These are phyloP conservation scores for Gallinago media DNA, from an alignment of 2,113 vertebrate species.

Conservation along the genomic window DNA sequence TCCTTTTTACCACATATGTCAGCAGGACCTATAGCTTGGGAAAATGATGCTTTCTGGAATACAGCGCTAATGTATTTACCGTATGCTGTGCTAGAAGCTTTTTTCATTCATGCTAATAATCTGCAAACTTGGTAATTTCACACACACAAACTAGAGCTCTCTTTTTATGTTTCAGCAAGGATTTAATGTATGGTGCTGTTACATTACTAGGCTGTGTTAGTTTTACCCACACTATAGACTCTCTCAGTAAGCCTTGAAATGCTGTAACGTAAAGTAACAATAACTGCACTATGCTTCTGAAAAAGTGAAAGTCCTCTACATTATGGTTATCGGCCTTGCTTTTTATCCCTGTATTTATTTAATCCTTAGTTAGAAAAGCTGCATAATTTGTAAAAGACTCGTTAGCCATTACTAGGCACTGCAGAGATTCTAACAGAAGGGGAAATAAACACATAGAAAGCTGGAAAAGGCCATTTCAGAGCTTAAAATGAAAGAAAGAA, in stretches of 20 bases:
- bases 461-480: background rate
- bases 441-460: background rate
- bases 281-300: background rate
- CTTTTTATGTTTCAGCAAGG: background rate
- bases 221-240: background rate
- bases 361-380: background rate
- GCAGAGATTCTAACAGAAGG: background rate
- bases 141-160: background rate
- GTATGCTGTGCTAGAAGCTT: background rate
- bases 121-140: constrained; percentile 42
- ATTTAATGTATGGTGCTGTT: background rate
- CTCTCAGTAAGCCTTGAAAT: background rate
- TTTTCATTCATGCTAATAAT: background rate
- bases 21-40: constrained; percentile 38
- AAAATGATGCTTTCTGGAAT: constrained; percentile 43
- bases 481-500: background rate
- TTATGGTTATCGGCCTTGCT: background rate
- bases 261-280: background rate
- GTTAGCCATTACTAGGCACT: background rate
- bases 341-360: background rate
- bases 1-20: constrained; percentile 39
- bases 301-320: background rate
- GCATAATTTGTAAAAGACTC: background rate
- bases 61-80: constrained; percentile 33
- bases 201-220: background rate